Conservation (phyloP, 92 coral and sea anemone species). For the Heliopora coerulea region DNA sequence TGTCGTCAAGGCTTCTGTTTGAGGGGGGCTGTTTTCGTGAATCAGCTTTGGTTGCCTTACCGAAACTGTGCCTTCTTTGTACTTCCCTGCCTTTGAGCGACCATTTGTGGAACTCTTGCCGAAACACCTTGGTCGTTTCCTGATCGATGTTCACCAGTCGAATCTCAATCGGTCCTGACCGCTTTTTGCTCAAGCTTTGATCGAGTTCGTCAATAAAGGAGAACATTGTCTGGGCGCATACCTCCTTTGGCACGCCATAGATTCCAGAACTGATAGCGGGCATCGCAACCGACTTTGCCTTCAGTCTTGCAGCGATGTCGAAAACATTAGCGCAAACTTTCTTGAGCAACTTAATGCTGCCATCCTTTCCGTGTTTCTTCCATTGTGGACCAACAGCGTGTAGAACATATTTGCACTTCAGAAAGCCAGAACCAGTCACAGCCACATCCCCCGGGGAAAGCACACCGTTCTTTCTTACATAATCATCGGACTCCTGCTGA, state of each 20-base stretch:
- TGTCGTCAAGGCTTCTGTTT: constrained; percentile 16
- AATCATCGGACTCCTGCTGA: constrained; percentile 64
- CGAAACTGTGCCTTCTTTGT: constrained; percentile 33
- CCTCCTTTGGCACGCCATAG: constrained; percentile 84
- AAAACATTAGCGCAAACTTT: constrained; percentile 45
- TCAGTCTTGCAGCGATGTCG: constrained; percentile 24
- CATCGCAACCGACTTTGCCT: constrained; percentile 61
- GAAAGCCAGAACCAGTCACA: constrained; percentile 58
- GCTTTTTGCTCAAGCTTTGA: neutral
- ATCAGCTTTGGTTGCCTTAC: neutral
- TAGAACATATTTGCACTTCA: constrained; percentile 62
- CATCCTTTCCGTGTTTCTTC: constrained; percentile 9
- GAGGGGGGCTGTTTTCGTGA: neutral
- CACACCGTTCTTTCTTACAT: constrained; percentile 53
- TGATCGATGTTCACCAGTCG: constrained; percentile 28
- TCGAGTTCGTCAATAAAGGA: constrained; percentile 45
- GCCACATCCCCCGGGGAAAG: constrained; percentile 59
- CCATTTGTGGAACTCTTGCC: constrained; percentile 28
- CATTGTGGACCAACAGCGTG: constrained; percentile 81
- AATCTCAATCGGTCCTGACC: constrained; percentile 21
- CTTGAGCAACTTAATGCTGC: constrained; percentile 25
- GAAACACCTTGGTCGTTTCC: constrained; percentile 8
- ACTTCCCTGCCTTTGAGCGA: constrained; percentile 10
- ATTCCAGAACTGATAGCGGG: constrained; percentile 97
- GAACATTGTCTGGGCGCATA: constrained; percentile 75